Evolutionary conservation across 1,140 invertebrate species (phyloP), one percentile per base, ranked within the genome.

Genomic region (Tetramorium simillimum): DNA sequence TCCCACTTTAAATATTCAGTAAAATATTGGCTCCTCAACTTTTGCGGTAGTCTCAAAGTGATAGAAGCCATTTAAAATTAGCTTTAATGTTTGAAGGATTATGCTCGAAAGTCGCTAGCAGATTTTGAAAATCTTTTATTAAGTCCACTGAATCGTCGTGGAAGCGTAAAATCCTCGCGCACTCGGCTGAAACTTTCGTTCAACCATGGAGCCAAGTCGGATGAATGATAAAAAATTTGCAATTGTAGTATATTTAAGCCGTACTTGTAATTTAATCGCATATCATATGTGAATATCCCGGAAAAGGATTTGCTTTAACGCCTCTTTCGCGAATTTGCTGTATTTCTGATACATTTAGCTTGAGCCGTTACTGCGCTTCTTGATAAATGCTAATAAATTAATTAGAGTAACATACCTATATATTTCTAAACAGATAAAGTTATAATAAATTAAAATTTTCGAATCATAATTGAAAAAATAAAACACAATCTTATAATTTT

Each of bases 1-100:
- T 43, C 33, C 28, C 5, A 51, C 6, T 85, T 87, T 77, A 87
- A 87, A 85, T 87, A 85, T 85, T 70, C 81, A 69, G 43, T 62
- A 85, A 43, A 63, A 58, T 73, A 46, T 73, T 73, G 56, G 18
- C 40, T 67, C 53, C 46, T 76, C 9, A 69, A 75, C 81, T 70
- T 62, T 21, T 6, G 4, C 14, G 24, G 53, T 67, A 58, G 77
- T 85, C 77, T 87, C 81, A 7, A 28, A 53, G 49, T 67, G 49
- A 65, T 69, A 58, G 62, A 85, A 87, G 78, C 70, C n/a, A 43
- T 43, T 75, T 81, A 37, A 87, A 87, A 87, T 60, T 85, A 87
- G 81, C 81, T 87, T 87, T 77, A 28, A 81, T 28, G 63, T 72
- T 40, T 58, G 81, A 76, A 69, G n/a, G 62, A 85, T 76, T 76